Evolutionary conservation across 2,888 invertebrate genomes (phyloP), one percentile per base, ranked within the genome.

Genomic region (Trypoxylon attenuatum): DNA sequence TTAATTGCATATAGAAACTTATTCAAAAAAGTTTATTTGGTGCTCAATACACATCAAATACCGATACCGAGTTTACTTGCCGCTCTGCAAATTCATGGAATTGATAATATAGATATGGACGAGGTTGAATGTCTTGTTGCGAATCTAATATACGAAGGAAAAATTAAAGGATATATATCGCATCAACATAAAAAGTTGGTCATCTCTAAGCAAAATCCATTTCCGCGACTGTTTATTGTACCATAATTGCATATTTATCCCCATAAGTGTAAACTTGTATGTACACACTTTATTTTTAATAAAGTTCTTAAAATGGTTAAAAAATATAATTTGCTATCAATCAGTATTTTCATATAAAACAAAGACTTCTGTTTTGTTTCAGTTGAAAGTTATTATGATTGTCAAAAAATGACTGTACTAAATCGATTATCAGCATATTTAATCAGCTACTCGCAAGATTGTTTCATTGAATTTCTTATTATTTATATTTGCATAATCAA

Each of bases 161-260:
- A 97, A 89, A 96, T 99, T 77, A 98, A 98, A 87, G 99, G 99
- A 0, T 99, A 99, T 87, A 97, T 99, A 82, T 98, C 98, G 0
- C 94, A 97, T 88, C 95, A 96, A 78, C 98, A 99, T 88, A 94
- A 97, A 86, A 98, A 98, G 88, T 91, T 99, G 57, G 99, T 99
- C 46, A 95, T 99, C 43, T 98, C 98, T 81, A 99, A 99, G 87
- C 95, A 96, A 84, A 97, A 96, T 89, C 95, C 99, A 0, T 99
- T 99, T 87, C 99, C 99, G 2, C 88, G 91, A 10, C 87, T 94
- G 38, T 92, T 93, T 69, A 91, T 90, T 71, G 89, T 92, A 73
- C 89, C 88, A 29, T 89, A 87, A 85, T 52, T 16, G 13, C 10
- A n/a, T n/a, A n/a, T n/a, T n/a, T n/a, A n/a, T n/a, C n/a, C n/a